These are phyloP conservation scores for Phymatocera aterrima DNA, from an alignment of 2,888 invertebrate genomes.

Conservation along the genomic window DNA sequence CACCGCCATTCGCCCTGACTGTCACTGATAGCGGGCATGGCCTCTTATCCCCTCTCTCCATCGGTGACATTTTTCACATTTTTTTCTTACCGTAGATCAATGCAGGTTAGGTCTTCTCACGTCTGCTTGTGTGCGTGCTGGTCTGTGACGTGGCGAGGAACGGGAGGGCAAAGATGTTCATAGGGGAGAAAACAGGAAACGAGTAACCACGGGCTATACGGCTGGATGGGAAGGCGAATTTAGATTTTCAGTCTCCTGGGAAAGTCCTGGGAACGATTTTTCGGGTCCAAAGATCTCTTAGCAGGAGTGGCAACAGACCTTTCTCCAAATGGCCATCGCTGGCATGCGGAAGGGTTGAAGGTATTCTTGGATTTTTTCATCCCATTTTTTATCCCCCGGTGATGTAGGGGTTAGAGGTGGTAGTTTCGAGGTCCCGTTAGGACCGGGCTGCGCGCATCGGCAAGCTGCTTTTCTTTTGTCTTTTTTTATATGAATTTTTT, in stretches of 20 bases:
- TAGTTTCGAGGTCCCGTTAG: conserved; percentile 62
- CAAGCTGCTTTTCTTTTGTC: conserved; percentile 56
- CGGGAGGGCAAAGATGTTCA: conserved; percentile 37
- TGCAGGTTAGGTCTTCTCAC: neutral
- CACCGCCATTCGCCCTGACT: conserved; percentile 11
- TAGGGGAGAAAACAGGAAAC: conserved; percentile 51
- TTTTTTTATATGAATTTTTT: conserved; percentile 20
- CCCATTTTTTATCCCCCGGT: conserved; percentile 51
- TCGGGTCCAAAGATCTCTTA: conserved; percentile 30
- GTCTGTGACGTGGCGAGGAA: conserved; percentile 17
- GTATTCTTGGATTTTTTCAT: conserved; percentile 51
- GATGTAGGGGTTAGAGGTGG: conserved; percentile 56
- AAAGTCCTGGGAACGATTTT: conserved; percentile 43
- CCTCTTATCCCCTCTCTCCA: conserved; percentile 15
- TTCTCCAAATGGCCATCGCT: conserved; percentile 60
- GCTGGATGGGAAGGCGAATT: conserved; percentile 30
- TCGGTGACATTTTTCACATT: conserved; percentile 23
- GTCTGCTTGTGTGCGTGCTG: neutral
- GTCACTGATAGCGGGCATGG: conserved; percentile 7
- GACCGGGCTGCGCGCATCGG: conserved; percentile 53
- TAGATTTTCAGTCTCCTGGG: conserved; percentile 39
- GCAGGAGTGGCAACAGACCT: conserved; percentile 47
- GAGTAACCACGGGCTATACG: neutral
- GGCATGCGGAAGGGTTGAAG: conserved; percentile 65
- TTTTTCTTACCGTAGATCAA: neutral